phyloP scores from a whole-genome alignment of 2,797 vertebrate genomes.

The Malacoctenus gilli region DNA sequence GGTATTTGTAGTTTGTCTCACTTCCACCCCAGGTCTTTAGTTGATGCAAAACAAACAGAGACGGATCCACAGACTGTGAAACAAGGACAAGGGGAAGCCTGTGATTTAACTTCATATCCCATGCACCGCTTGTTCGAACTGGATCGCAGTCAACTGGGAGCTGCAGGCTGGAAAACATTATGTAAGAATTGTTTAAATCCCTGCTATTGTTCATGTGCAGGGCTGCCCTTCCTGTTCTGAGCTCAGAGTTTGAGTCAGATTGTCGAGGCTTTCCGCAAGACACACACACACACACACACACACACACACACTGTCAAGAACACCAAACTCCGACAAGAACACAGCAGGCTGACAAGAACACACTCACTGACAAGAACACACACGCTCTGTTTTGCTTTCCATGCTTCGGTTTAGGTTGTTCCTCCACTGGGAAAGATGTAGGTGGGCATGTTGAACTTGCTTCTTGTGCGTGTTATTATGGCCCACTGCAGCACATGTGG shows the following conservation, averaged over 20 bases:
- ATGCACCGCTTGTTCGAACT: conserved; percentile 28
- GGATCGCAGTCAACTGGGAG: conserved; percentile 33
- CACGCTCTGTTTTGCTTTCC: conserved; percentile 16
- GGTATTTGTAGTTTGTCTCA: too few species aligned
- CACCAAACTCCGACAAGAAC: too few species aligned
- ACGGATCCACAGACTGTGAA: conserved; percentile 11
- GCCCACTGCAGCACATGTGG: conserved; percentile 41
- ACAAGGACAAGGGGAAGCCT: conserved; percentile 17
- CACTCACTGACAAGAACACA: too few species aligned
- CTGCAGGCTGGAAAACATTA: conserved; percentile 53
- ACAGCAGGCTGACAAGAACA: too few species aligned
- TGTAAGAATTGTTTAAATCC: conserved; percentile 72
- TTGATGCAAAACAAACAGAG: conserved; percentile 4
- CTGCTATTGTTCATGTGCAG: conserved; percentile 74
- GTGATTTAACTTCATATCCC: conserved; percentile 26
- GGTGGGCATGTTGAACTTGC: neutral
- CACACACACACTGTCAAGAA: too few species aligned
- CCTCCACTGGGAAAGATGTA: conserved; percentile 11
- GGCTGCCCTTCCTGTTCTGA: conserved; percentile 74
- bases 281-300: conserved; percentile 22
- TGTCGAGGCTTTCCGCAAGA: conserved; percentile 43
- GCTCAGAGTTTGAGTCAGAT: conserved; percentile 44
- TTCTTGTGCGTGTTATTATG: too few species aligned
- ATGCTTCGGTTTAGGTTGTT: conserved; percentile 15
- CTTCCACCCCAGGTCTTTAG: too few species aligned